phyloP scores from a whole-genome alignment of 2,113 vertebrate genomes.

The Thalassoma bifasciatum region DNA sequence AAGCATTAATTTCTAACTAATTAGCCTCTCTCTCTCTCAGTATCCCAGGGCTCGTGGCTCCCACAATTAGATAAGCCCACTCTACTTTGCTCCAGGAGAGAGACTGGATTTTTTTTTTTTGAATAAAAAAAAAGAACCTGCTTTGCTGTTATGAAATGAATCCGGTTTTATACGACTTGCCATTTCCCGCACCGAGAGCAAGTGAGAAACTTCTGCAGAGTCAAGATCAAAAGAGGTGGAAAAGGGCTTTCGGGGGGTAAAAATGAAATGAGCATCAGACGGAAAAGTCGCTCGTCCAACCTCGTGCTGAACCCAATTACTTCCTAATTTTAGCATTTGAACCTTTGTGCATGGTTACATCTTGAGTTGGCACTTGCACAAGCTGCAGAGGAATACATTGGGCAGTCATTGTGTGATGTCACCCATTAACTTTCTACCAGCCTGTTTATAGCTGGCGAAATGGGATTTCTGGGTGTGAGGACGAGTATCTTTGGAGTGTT shows the following conservation, averaged over 20 bases:
- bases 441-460: constrained; percentile 21
- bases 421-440: constrained; percentile 36
- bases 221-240: constrained; percentile 64
- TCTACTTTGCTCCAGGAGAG: constrained; percentile 64
- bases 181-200: constrained; percentile 49
- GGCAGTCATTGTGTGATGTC: constrained; percentile 47
- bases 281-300: constrained; percentile 52
- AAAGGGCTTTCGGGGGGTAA: constrained; percentile 54
- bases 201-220: constrained; percentile 53
- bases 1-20: constrained; percentile 76
- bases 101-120: not conserved
- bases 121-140: constrained; percentile 38
- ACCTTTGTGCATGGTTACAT: constrained; percentile 54
- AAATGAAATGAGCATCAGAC: constrained; percentile 48
- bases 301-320: constrained; percentile 67
- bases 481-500: constrained; percentile 35
- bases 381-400: constrained; percentile 15
- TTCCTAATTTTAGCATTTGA: constrained; percentile 58
- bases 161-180: constrained; percentile 67
- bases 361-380: constrained; percentile 17
- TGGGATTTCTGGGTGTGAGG: constrained; percentile 40
- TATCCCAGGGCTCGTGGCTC: constrained; percentile 71
- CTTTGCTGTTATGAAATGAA: constrained; percentile 70
- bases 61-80: constrained; percentile 77
- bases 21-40: constrained; percentile 75